Conservation (phyloP, 2,113 vertebrate species). For the Dasypus novemcinctus region DNA sequence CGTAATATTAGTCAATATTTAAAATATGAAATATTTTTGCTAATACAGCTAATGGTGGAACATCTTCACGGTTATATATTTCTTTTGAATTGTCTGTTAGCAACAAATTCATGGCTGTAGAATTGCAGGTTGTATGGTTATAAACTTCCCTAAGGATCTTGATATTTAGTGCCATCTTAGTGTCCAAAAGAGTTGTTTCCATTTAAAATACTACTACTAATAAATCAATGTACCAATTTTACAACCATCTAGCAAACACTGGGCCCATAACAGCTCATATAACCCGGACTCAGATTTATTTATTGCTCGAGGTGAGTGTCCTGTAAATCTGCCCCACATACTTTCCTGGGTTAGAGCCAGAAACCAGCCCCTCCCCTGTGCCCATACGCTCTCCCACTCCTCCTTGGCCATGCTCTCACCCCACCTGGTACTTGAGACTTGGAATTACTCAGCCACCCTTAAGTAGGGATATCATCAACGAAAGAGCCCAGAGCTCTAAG, state of each 20-base stretch:
- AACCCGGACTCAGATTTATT: background rate
- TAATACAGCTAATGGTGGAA: background rate
- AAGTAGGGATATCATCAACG: background rate
- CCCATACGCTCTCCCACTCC: background rate
- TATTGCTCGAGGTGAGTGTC: too few species aligned
- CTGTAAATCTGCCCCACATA: background rate
- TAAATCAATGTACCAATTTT: background rate
- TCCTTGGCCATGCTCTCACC: background rate
- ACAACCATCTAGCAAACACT: background rate
- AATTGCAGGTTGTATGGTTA: background rate
- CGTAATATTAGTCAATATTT: background rate
- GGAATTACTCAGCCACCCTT: background rate
- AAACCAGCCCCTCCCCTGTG: background rate
- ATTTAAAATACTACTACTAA: background rate
- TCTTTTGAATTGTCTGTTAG: background rate
- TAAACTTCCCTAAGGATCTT: background rate
- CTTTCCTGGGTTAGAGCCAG: background rate
- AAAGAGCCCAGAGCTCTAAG: too few species aligned
- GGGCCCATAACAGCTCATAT: too few species aligned
- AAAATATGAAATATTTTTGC: background rate
- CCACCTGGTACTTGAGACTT: background rate
- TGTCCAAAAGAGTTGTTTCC: background rate
- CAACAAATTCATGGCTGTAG: background rate
- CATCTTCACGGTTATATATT: background rate
- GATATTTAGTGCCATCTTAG: background rate